Base-by-base conservation (phyloP, 1,140 invertebrate genomes). In the Homalodisca vitripennis region DNA sequence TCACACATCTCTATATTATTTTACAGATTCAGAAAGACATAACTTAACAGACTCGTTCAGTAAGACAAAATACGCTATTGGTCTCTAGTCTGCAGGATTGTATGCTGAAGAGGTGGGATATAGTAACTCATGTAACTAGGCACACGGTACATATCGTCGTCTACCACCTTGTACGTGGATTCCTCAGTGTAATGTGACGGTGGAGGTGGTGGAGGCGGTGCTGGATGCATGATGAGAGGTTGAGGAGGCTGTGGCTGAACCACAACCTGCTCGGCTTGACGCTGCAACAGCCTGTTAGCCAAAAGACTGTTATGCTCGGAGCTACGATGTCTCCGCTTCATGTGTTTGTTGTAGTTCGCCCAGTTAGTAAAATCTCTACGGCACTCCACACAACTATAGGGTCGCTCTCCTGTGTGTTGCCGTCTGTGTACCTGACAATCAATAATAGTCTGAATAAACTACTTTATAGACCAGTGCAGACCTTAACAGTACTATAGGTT, bases 291-390 rank as follows among this genome's bases (percentile, higher is more conserved):
- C 26, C 32, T 26, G 14, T 2, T 14, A 1, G 27, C 32, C 27
- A 34, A 13, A 2, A n/a, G 12, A 13, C 24, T 20, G n/a, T 34
- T 32, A 29, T 34, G 12, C 24, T 66, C 64, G 2, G 22, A 12
- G 17, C 41, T 85, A 27, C 84, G 84, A 71, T 89, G 88, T 46
- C 87, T 76, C 24, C 88, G 77, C 78, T 89, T 90, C 87, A 89
- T 89, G 71, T 90, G 88, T 72, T 90, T 90, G 74, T 89, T 89
- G 69, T 88, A 90, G 79, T 90, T 90, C 3, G 88, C 85, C 87
- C 88, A 89, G 77, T 89, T 89, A 1, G 88, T 89, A 71, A 90
- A 90, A 74, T 89, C 86, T 77, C 88, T 85, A 70, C 87, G 84
- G 71, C 86, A 87, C 67, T 82, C 80, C 29, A 82, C 73, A 77